Evolutionary conservation across 2,888 invertebrate species (phyloP).

Genomic region (Perizoma affinitatum): DNA sequence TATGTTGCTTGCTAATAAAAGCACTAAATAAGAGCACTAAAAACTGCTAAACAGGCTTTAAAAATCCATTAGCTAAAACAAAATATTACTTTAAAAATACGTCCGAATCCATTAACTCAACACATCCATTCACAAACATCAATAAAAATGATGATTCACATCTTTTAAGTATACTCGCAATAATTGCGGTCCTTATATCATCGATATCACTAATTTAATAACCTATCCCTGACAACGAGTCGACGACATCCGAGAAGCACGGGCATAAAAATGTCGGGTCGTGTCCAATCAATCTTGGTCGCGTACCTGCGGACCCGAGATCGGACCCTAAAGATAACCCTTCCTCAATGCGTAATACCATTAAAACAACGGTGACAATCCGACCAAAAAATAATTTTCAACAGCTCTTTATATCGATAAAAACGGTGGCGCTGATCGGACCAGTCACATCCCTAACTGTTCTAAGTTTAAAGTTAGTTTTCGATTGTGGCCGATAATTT

Average conservation of each 20-base stretch:
- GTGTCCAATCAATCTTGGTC: conserved; percentile 80
- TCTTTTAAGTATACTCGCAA: conserved; percentile 47
- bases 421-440: conserved; percentile 32
- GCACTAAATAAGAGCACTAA: background rate
- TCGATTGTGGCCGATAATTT: conserved; percentile 54
- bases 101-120: conserved; percentile 41
- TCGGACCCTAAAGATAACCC: conserved; percentile 80
- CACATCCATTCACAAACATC: conserved; percentile 54
- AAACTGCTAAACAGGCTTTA: conserved; percentile 7
- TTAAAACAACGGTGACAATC: conserved; percentile 84
- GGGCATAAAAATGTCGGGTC: conserved; percentile 78
- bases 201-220: conserved; percentile 78
- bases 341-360: conserved; percentile 82
- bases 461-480: conserved; percentile 54
- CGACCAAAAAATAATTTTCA: conserved; percentile 81
- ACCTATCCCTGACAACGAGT: conserved; percentile 68
- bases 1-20: no score
- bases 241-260: conserved; percentile 76
- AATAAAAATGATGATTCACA: conserved; percentile 53
- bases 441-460: conserved; percentile 53
- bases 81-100: conserved; percentile 20
- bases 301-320: conserved; percentile 71
- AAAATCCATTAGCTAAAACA: conserved; percentile 30
- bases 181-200: conserved; percentile 65
- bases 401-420: conserved; percentile 72